These are phyloP conservation scores for Enteromius afrohamiltoni DNA, from an alignment of 2,797 vertebrate species.

Conservation along the genomic window DNA sequence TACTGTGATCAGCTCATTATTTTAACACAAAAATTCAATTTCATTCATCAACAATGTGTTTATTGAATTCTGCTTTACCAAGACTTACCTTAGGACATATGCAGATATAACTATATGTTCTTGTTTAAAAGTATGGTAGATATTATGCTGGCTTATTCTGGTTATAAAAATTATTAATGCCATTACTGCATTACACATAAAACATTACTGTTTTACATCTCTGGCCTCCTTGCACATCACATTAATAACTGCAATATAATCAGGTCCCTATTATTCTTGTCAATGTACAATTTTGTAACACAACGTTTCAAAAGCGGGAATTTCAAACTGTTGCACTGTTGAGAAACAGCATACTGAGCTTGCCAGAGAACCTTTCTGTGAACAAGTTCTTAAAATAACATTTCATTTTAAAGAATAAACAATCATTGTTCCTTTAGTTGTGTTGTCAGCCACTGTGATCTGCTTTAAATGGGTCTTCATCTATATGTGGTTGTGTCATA, in stretches of 20 bases:
- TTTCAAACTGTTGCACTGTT: not conserved
- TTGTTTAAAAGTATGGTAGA: not conserved
- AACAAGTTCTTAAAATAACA: not conserved
- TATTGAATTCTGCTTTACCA: not conserved
- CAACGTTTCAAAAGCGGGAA: not conserved
- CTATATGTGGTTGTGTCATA: conserved; percentile 4
- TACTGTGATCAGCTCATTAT: not conserved
- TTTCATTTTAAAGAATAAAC: not conserved
- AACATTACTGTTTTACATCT: no score
- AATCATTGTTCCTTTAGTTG: not conserved
- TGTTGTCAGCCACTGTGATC: not conserved
- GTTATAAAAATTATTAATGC: not conserved
- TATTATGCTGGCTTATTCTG: not conserved
- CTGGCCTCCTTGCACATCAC: no score
- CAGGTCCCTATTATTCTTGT: not conserved
- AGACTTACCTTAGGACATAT: not conserved
- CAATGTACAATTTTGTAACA: not conserved
- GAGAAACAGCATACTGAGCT: not conserved
- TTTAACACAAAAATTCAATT: not conserved
- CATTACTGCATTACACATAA: no score
- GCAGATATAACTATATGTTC: not conserved
- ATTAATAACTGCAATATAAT: not conserved
- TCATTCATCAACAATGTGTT: not conserved
- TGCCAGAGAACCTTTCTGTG: not conserved
- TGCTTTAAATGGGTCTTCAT: not conserved